These are phyloP conservation scores for Ypsolopha sequella DNA, from an alignment of 2,888 invertebrate species.

Conservation along the genomic window DNA sequence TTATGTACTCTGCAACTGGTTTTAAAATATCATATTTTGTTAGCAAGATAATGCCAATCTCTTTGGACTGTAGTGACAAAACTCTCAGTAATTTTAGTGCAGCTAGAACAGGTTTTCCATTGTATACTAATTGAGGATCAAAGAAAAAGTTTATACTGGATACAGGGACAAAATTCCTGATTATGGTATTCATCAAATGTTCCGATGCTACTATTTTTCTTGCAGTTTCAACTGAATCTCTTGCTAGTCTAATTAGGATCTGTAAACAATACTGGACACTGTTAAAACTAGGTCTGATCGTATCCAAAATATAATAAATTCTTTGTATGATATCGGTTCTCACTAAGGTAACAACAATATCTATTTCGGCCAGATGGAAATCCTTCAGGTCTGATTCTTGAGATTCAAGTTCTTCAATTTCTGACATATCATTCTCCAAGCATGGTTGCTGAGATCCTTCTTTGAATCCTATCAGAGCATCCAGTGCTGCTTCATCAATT, in stretches of 20 bases:
- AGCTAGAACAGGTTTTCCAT: constrained; percentile 75
- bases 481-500: constrained; percentile 83
- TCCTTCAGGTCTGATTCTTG: constrained; percentile 80
- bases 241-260: constrained; percentile 81
- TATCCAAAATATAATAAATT: constrained; percentile 80
- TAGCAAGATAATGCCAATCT: constrained; percentile 63
- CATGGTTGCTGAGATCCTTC: constrained; percentile 75
- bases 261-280: constrained; percentile 82
- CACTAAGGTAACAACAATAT: constrained; percentile 80
- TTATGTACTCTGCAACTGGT: constrained; percentile 67
- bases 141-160: constrained; percentile 43
- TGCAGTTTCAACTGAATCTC: constrained; percentile 80
- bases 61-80: constrained; percentile 72
- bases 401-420: constrained; percentile 68
- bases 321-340: constrained; percentile 84
- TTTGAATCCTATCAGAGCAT: constrained; percentile 76
- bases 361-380: constrained; percentile 86
- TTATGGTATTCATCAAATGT: constrained; percentile 73
- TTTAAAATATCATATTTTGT: constrained; percentile 66
- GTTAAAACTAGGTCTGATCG: constrained; percentile 76
- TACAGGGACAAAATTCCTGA: constrained; percentile 70
- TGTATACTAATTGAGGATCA: constrained; percentile 61
- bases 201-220: constrained; percentile 73
- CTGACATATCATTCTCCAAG: constrained; percentile 60
- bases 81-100: constrained; percentile 82